These are phyloP conservation scores for Papilio protenor DNA, from an alignment of 2,888 invertebrate species.

Conservation along the genomic window DNA sequence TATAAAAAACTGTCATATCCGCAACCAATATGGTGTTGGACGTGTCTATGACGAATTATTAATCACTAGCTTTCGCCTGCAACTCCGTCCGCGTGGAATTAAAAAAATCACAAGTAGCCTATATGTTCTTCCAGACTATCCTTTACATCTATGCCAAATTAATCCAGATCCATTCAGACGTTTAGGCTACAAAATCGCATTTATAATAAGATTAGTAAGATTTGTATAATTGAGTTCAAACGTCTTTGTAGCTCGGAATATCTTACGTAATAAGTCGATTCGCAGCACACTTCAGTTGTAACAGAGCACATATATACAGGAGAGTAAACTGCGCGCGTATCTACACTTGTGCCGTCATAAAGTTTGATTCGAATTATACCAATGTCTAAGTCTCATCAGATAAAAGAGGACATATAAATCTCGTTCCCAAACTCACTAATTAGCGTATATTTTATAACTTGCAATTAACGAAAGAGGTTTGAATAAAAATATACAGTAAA, in stretches of 20 bases:
- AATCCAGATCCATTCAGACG: too few species aligned
- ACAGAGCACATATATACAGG: background rate
- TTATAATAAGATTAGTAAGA: too few species aligned
- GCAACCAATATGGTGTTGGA: slow-evolving; percentile 45
- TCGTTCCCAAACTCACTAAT: slow-evolving; percentile 51
- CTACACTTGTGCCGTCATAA: background rate
- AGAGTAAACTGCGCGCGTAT: background rate
- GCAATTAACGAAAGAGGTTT: slow-evolving; percentile 47
- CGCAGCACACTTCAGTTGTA: background rate
- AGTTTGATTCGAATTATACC: background rate
- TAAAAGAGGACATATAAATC: slow-evolving; percentile 52
- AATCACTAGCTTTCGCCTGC: background rate
- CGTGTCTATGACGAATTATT: slow-evolving; percentile 51
- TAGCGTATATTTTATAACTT: slow-evolving; percentile 51
- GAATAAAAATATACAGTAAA: slow-evolving; percentile 23
- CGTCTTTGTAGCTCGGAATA: background rate
- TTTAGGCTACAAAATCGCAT: too few species aligned
- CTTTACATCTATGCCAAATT: too few species aligned
- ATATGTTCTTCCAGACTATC: too few species aligned
- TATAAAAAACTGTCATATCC: slow-evolving; percentile 53
- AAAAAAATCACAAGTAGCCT: too few species aligned
- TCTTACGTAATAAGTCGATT: background rate
- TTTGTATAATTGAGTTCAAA: slow-evolving; percentile 1
- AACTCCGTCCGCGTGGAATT: too few species aligned
- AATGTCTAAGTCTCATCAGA: background rate